These are phyloP conservation scores for Metopia argyrocephala DNA, from an alignment of 2,888 invertebrate genomes.

Conservation along the genomic window DNA sequence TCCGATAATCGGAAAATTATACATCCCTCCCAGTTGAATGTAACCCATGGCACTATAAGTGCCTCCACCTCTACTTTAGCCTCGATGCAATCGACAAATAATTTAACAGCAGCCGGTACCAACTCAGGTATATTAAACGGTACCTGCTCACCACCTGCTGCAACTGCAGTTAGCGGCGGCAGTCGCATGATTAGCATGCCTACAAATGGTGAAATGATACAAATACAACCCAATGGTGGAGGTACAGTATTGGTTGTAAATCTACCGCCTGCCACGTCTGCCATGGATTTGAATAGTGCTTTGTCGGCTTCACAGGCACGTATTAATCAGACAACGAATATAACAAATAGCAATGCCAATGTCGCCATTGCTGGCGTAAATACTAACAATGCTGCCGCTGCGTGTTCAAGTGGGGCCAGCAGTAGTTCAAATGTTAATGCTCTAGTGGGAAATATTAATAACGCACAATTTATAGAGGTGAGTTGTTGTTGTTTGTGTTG, in stretches of 20 bases:
- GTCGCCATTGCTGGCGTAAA: neutral
- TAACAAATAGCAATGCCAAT: slow-evolving; percentile 46
- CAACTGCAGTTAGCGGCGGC: slow-evolving; percentile 39
- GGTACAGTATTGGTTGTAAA: slow-evolving; percentile 90
- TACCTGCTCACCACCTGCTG: slow-evolving; percentile 69
- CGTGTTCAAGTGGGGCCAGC: slow-evolving; percentile 77
- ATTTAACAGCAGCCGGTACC: slow-evolving; percentile 55
- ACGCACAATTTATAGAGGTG: slow-evolving; percentile 80
- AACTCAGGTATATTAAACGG: slow-evolving; percentile 65
- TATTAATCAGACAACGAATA: slow-evolving; percentile 59
- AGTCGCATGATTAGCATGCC: slow-evolving; percentile 80
- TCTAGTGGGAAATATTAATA: slow-evolving; percentile 54
- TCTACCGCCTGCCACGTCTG: slow-evolving; percentile 83
- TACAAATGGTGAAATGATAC: slow-evolving; percentile 81
- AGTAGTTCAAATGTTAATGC: slow-evolving; percentile 68
- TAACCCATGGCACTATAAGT: slow-evolving; percentile 69
- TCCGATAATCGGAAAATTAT: slow-evolving; percentile 71
- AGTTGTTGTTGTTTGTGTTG: slow-evolving; percentile 70
- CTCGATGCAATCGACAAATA: slow-evolving; percentile 63
- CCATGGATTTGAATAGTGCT: slow-evolving; percentile 72
- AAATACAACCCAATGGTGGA: slow-evolving; percentile 81
- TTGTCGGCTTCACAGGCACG: slow-evolving; percentile 65
- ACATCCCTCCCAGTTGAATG: slow-evolving; percentile 68
- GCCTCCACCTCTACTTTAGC: slow-evolving; percentile 66
- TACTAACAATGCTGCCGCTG: slow-evolving; percentile 17